Percentiles rank a stretch among this genome's conserved stretches.
Evolutionary conservation across 1,140 invertebrate genomes (phyloP).

Genomic region (Drosophila nasuta): DNA sequence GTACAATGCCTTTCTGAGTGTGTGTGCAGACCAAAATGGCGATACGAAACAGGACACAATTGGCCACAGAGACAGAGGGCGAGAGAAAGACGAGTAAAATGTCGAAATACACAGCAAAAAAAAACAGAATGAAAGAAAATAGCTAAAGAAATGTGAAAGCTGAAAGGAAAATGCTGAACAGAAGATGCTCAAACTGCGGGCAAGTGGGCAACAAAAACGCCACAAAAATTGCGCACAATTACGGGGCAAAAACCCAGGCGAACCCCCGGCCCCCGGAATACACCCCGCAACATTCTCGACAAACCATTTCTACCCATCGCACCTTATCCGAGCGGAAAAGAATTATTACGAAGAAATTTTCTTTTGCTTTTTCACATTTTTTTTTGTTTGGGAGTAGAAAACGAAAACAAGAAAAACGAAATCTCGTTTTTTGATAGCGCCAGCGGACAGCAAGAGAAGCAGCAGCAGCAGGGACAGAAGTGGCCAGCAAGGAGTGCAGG

Average conservation of each 20-base stretch:
- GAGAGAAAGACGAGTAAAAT: slow-evolving; percentile 19
- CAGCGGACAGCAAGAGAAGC: neutral
- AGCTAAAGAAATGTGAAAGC: slow-evolving; percentile 44
- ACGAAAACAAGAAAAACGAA: slow-evolving; percentile 43
- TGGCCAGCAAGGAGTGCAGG: slow-evolving; percentile 22
- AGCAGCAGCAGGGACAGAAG: neutral
- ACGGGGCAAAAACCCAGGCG: slow-evolving; percentile 46
- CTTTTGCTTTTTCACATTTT: slow-evolving; percentile 21
- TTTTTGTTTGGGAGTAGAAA: slow-evolving; percentile 37
- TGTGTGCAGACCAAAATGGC: slow-evolving; percentile 59
- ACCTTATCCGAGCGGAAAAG: slow-evolving; percentile 83
- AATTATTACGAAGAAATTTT: slow-evolving; percentile 83
- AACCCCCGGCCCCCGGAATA: neutral
- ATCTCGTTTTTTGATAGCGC: slow-evolving; percentile 79
- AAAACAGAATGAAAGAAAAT: slow-evolving; percentile 17
- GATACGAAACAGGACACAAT: slow-evolving; percentile 39
- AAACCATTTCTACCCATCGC: slow-evolving; percentile 8
- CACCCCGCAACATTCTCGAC: neutral
- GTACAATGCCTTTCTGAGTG: slow-evolving; percentile 27
- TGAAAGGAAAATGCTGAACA: slow-evolving; percentile 45
- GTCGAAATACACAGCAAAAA: slow-evolving; percentile 33
- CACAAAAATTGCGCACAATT: slow-evolving; percentile 79
- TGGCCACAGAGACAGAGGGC: slow-evolving; percentile 25
- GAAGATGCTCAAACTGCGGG: slow-evolving; percentile 53
- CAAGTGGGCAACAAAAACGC: slow-evolving; percentile 39